These are phyloP conservation scores for Lates japonicus DNA, from an alignment of 2,797 vertebrate species.

Conservation along the genomic window DNA sequence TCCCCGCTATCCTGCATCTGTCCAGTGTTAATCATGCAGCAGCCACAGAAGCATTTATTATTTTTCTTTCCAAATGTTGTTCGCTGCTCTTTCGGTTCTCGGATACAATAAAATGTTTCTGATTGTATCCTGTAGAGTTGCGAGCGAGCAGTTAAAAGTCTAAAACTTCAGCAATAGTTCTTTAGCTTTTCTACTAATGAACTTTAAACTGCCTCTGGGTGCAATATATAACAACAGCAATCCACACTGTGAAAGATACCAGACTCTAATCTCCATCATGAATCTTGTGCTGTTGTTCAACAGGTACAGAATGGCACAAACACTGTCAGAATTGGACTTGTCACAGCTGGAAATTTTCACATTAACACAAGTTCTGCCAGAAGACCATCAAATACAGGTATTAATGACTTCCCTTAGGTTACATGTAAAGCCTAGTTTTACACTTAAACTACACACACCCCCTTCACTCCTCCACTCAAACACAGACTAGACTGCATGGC, in stretches of 20 bases:
- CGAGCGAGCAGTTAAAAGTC: not conserved
- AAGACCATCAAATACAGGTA: not conserved
- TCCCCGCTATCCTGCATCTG: not conserved
- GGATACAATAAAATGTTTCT: not conserved
- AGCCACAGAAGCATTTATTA: not conserved
- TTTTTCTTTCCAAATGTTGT: not conserved
- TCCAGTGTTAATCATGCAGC: not conserved
- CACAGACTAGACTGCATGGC: not conserved
- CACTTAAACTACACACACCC: no score
- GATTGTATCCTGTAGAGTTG: not conserved
- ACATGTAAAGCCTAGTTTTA: not conserved
- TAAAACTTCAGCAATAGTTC: not conserved
- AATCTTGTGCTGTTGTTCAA: not conserved
- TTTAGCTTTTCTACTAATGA: not conserved
- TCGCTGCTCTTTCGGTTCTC: not conserved
- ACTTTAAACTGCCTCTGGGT: not conserved
- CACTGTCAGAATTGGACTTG: not conserved
- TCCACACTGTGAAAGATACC: not conserved
- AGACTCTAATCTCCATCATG: not conserved
- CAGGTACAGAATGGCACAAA: not conserved
- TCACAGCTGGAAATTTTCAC: not conserved
- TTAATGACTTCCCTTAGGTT: not conserved
- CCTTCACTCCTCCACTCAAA: no score
- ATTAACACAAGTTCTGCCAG: no score
- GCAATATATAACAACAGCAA: not conserved